Conservation (phyloP, 37 sponge, comb jelly and placozoan genomes). For the Mnemiopsis leidyi region DNA sequence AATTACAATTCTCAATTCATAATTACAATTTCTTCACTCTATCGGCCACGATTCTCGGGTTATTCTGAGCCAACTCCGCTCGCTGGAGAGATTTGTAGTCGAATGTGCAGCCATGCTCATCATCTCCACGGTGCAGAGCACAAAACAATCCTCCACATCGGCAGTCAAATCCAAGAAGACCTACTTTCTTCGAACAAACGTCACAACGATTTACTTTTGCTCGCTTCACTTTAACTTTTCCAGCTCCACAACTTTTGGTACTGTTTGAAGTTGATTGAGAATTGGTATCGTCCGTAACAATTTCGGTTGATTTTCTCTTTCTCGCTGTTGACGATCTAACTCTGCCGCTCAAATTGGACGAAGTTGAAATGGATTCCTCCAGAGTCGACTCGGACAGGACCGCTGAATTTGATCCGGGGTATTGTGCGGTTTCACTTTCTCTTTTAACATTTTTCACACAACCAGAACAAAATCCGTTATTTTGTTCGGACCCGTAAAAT, state of each 20-base stretch:
- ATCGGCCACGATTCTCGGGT: slow-evolving; percentile 18
- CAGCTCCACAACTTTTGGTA: not conserved
- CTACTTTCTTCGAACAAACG: slow-evolving; percentile 49
- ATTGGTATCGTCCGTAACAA: not conserved
- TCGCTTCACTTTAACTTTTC: not conserved
- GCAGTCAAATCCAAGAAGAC: slow-evolving; percentile 48
- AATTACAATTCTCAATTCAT: too few relatives aligned
- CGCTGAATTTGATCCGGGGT: too few relatives aligned
- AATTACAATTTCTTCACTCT: slow-evolving; percentile 26
- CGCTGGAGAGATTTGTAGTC: slow-evolving; percentile 46
- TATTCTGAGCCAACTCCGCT: slow-evolving; percentile 53
- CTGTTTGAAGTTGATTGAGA: not conserved
- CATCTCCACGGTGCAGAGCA: slow-evolving; percentile 11
- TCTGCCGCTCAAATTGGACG: not conserved
- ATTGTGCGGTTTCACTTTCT: too few relatives aligned
- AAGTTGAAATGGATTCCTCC: not conserved
- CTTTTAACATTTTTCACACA: not conserved
- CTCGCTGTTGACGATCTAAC: not conserved
- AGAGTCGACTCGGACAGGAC: too few relatives aligned
- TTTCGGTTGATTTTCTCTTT: not conserved
- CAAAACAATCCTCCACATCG: slow-evolving; percentile 59
- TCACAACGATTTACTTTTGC: not conserved
- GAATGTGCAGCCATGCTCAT: slow-evolving; percentile 21
- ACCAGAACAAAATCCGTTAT: not conserved
- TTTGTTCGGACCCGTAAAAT: slow-evolving; percentile 18